Conservation (phyloP, 2,888 invertebrate species). For the Fissipunctia ypsillon region DNA sequence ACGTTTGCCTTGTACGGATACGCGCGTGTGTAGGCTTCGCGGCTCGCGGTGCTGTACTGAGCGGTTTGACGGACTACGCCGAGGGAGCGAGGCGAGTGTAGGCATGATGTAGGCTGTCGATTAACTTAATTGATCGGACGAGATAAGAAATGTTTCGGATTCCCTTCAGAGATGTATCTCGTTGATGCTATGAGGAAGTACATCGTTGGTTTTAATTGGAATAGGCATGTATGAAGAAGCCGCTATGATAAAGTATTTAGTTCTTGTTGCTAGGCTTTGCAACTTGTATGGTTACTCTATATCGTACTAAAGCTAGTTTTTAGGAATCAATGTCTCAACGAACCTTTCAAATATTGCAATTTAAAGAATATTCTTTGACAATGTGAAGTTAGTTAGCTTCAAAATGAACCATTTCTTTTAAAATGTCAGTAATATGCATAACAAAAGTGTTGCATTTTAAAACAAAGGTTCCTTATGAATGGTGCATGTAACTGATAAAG, state of each 20-base stretch:
- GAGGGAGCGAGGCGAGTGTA: slow-evolving; percentile 69
- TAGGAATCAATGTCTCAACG: not conserved
- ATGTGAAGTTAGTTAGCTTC: not conserved
- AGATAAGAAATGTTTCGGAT: slow-evolving; percentile 76
- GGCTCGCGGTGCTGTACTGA: slow-evolving; percentile 84
- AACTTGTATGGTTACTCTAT: not conserved
- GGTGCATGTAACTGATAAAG: slow-evolving; percentile 59
- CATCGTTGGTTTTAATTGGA: slow-evolving; percentile 49
- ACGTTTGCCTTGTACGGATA: slow-evolving; percentile 65
- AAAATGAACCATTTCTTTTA: slow-evolving; percentile 16
- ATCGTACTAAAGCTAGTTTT: slow-evolving; percentile 4
- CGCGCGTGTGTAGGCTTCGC: slow-evolving; percentile 83
- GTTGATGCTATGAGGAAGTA: slow-evolving; percentile 51
- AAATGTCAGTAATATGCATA: slow-evolving; percentile 37
- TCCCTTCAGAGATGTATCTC: slow-evolving; percentile 61
- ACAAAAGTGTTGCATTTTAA: slow-evolving; percentile 50
- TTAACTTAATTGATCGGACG: slow-evolving; percentile 83
- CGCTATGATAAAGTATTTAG: slow-evolving; percentile 12
- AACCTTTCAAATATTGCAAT: not conserved
- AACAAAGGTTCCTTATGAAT: slow-evolving; percentile 60
- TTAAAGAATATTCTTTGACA: not conserved
- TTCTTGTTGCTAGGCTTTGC: slow-evolving; percentile 33
- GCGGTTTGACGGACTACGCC: slow-evolving; percentile 64
- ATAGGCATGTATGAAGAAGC: slow-evolving; percentile 38
- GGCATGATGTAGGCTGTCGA: slow-evolving; percentile 80